phyloP scores from a whole-genome alignment of 2,888 invertebrate species.

The Dynastes tityus region DNA sequence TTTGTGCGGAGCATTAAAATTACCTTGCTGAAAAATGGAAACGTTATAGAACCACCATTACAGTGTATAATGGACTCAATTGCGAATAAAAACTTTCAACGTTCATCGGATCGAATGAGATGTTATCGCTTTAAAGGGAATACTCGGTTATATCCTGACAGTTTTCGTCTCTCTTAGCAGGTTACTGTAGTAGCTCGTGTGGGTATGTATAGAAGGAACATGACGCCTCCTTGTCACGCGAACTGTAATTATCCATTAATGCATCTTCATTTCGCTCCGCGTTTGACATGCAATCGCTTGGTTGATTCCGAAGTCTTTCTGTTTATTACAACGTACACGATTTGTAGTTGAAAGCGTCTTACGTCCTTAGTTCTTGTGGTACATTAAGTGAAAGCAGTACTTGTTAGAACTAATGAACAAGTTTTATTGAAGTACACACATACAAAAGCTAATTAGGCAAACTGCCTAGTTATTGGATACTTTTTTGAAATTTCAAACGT shows the following conservation, averaged over 20 bases:
- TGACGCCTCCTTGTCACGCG: constrained; percentile 10
- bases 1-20: neutral
- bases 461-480: too few relatives aligned
- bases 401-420: too few relatives aligned
- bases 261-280: neutral
- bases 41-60: neutral
- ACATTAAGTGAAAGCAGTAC: too few relatives aligned
- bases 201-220: neutral
- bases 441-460: too few relatives aligned
- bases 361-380: too few relatives aligned
- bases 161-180: neutral
- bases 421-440: too few relatives aligned
- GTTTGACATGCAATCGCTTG: constrained; percentile 6
- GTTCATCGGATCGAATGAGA: neutral
- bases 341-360: too few relatives aligned
- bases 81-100: constrained; percentile 5
- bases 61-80: neutral
- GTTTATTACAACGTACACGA: too few relatives aligned
- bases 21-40: neutral
- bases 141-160: neutral
- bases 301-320: too few relatives aligned
- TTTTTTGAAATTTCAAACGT: too few relatives aligned
- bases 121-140: constrained; percentile 5
- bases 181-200: neutral
- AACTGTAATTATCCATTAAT: constrained; percentile 15